Base-by-base conservation (phyloP, 2,888 invertebrate genomes). In the Pandemis heparana region DNA sequence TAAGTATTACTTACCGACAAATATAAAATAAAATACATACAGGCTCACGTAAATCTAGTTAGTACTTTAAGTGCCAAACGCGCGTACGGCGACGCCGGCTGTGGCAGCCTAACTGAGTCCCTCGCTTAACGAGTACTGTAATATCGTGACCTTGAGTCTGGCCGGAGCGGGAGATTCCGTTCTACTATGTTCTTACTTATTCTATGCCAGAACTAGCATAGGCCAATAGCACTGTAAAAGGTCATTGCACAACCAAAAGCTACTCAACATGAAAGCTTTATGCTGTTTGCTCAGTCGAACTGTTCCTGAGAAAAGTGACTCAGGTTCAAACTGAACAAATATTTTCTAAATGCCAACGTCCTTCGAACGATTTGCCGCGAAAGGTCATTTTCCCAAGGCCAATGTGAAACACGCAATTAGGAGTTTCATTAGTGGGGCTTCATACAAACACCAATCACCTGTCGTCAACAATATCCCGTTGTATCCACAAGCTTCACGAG, bases 371-470 rank as follows among this genome's bases (percentile, higher is more conserved):
- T 77, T 78, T 79, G 78, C 82, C 77, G 80, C 51, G 56, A 83
- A 85, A 88, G 89, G 90, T 88, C 84, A 82, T 76, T 75, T 75
- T 79, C 77, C 79, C 87, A 89, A 90, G 90, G 90, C 79, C 86
- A 79, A 76, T 73, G 80, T 77, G 81, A 81, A 83, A 79, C 83
- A 85, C 83, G 84, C 87, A 87, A 89, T 89, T 89, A 90, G 86
- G 80, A 79, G 81, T 80, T 82, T 86, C 86, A 86, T 87, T 88
- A 84, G 82, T 85, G 81, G 77, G 88, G 87, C 86, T 89, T 89
- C 89, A 79, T 82, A 82, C 79, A 76, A 77, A 78, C 78, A 76
- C 75, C 70, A 75, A 72, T 73, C 68, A 73, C 68, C 68, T 73
- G 68, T 61, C 63, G 68, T 68, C 68, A 59, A 59, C 74, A 66